These are phyloP conservation scores for Rhegmatorhina hoffmannsi DNA, from an alignment of 2,113 vertebrate species.

Conservation along the genomic window DNA sequence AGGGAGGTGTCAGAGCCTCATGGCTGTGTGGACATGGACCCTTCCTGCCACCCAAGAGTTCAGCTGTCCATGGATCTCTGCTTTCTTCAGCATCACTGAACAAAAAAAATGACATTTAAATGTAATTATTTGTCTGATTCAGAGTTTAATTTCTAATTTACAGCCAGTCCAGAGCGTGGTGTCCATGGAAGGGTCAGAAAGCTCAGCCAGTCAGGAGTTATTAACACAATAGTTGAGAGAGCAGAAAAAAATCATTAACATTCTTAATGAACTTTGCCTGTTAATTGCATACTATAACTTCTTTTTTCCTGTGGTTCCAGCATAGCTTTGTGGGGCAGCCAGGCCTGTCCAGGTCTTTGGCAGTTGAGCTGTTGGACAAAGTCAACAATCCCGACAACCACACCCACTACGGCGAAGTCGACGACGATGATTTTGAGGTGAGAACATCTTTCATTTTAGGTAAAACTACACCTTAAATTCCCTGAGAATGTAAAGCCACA, in stretches of 20 bases:
- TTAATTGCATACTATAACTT: rapidly evolving
- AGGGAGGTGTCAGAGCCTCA: rapidly evolving
- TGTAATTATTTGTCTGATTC: not conserved
- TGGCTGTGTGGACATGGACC: rapidly evolving
- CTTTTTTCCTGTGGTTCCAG: conserved; percentile 58
- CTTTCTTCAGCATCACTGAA: not conserved
- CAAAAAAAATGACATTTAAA: not conserved
- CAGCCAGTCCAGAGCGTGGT: rapidly evolving
- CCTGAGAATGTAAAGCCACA: rapidly evolving
- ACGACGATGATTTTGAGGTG: conserved; percentile 96
- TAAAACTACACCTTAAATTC: rapidly evolving
- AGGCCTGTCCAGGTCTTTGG: conserved; percentile 86
- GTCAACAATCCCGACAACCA: conserved; percentile 96
- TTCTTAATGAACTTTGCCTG: not conserved
- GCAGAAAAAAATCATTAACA: not conserved
- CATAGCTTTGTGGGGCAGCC: conserved; percentile 88
- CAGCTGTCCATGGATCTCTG: not conserved
- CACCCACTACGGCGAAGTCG: conserved; percentile 84
- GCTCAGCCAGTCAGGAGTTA: rapidly evolving
- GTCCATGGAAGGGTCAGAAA: rapidly evolving
- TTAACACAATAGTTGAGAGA: not conserved
- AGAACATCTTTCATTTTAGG: not conserved
- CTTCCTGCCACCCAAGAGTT: not conserved
- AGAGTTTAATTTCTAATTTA: not conserved
- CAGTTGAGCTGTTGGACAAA: conserved; percentile 92